Base-by-base conservation (phyloP, 2,797 vertebrate species). In the Leuciscus waleckii region DNA sequence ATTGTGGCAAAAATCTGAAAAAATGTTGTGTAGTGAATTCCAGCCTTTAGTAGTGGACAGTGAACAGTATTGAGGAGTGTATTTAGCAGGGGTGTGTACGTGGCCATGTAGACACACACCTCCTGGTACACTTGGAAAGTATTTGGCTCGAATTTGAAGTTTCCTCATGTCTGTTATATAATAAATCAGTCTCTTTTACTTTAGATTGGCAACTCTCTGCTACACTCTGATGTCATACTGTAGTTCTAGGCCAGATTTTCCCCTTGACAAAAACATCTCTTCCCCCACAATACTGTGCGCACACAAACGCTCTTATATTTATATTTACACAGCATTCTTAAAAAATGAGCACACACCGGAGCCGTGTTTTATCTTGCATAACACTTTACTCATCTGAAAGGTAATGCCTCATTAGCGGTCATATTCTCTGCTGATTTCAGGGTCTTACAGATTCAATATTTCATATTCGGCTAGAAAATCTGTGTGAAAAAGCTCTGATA, bases 181-280 rank as follows among this genome's bases (percentile, higher is more conserved):
- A 97, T 98, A 96, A 97, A 97, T 98, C 97, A 97, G 94, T 91
- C 86, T 94, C 95, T 95, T 94, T 93, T 96, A 93, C 92, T 95
- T 93, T 93, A 92, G 46, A 77, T 77, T 68, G 82, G 61, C 74
- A 67, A 69, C 74, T 77, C 61, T 76, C 35, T 4, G 61, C 74
- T 26, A 69, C 63, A 23, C 7, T 41, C 35, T 84, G 82, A 84
- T 69, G 63, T 84, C 74, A 84, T 84, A 16, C 37, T 16, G 41
- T 69, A 81, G 81, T 21, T 78, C 17, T 67, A 88, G 86, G 70
- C 73, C 82, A 84, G 46, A 8, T 10, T 76, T 74, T 21, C 41
- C 29, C 65, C 23, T 5, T 58, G 79, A 58, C 35, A 14, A 71
- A 70, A 70, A 81, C 67, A 56, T 70, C 19, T 32, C 35, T 68